Base-by-base conservation (phyloP, 53 echinoderm and acorn worm genomes). In the Mesocentrotus franciscanus region DNA sequence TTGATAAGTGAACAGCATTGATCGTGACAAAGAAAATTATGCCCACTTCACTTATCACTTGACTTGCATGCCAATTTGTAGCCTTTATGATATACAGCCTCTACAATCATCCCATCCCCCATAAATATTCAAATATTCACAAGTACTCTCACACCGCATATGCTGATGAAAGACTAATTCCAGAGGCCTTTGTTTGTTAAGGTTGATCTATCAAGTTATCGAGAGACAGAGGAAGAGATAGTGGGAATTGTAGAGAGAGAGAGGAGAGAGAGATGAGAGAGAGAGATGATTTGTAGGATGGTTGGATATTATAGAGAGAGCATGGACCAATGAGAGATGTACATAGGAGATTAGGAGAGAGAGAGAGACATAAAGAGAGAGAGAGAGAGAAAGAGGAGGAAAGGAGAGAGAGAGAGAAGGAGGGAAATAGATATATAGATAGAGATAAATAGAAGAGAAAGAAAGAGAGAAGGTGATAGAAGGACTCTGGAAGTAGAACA, bases 111-210 rank as follows among this genome's bases (percentile, higher is more conserved):
- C 39, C 36, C 39, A 8, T 33, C 33, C 75, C 75, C 24, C 84
- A 84, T 84, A 84, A 84, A 84, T 84, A 84, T 84, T 84, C 84
- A 84, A 84, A 84, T 84, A 84, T 84, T 84, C 84, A 84, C 30
- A 14, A 76, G 76, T 76, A 33, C 84, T 84, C 84, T 22, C 49
- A 8, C 0, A 14, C 1, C 42, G 20, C 27, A 27, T 29, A 26
- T 84, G 84, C 55, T 84, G 84, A 42, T 24, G 42, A 55, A 32
- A 55, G 42, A 55, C 84, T 29, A 84, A 49, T 55, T 55, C 14
- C 39, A 42, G 24, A 49, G 55, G 49, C 84, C 55, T 22, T 49
- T 84, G 39, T 39, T 84, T 33, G 34, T 26, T 66, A 66, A 22
- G 26, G 24, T 24, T 7, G 68, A 68, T 68, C 68, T 8, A 68